Conservation (phyloP, 2,888 invertebrate species). For the Tyria jacobaeae region DNA sequence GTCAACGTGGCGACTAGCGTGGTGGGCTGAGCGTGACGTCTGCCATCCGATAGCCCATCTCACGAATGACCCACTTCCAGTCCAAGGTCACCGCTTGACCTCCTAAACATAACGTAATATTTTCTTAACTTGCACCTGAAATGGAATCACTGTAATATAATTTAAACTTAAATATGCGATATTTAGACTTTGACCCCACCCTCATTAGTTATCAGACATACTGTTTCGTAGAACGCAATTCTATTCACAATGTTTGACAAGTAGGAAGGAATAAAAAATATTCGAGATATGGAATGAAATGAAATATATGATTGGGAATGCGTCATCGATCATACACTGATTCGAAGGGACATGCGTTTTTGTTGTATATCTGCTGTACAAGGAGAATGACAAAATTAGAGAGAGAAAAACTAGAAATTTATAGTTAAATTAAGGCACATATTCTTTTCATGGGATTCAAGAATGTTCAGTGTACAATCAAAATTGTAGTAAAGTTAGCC, state of each 20-base stretch:
- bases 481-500: neutral
- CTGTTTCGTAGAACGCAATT: conserved; percentile 43
- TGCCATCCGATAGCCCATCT: conserved; percentile 85
- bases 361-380: conserved; percentile 35
- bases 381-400: too few species aligned
- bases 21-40: conserved; percentile 81
- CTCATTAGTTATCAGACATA: conserved; percentile 32
- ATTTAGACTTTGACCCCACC: conserved; percentile 35
- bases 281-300: conserved; percentile 45
- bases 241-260: conserved; percentile 40
- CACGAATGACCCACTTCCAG: conserved; percentile 83
- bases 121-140: conserved; percentile 67
- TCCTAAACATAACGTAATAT: conserved; percentile 74
- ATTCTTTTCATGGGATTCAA: neutral
- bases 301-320: conserved; percentile 52
- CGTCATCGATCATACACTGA: conserved; percentile 59
- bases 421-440: too few species aligned
- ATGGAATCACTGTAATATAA: conserved; percentile 53
- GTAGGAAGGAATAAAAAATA: conserved; percentile 48
- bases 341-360: conserved; percentile 43
- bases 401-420: too few species aligned
- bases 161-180: conserved; percentile 22
- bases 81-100: conserved; percentile 84
- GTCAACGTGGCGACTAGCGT: conserved; percentile 50
- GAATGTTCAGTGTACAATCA: neutral